phyloP scores from a whole-genome alignment of 2,113 vertebrate species.

The Entomyzon cyanotis region DNA sequence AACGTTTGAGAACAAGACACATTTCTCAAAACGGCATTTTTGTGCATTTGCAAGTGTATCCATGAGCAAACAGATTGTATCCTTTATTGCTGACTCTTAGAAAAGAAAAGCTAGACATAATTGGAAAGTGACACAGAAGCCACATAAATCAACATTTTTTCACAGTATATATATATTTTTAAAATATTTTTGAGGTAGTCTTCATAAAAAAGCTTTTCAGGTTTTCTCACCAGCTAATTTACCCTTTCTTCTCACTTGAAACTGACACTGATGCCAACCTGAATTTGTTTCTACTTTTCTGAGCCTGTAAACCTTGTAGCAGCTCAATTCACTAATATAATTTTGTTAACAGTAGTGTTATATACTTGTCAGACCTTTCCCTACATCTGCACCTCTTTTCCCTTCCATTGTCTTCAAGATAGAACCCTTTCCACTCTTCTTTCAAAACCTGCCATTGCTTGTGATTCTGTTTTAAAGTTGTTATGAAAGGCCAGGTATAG shows the following conservation, averaged over 20 bases:
- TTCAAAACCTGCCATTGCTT: neutral
- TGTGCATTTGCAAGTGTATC: neutral
- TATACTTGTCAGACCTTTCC: neutral
- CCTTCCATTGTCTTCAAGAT: neutral
- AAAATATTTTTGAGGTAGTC: neutral
- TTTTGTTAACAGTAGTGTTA: neutral
- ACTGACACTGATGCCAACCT: neutral
- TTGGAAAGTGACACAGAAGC: neutral
- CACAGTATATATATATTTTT: too few relatives aligned
- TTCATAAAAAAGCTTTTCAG: neutral
- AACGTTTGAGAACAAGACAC: neutral
- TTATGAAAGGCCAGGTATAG: neutral
- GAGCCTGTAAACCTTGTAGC: neutral
- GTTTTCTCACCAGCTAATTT: neutral
- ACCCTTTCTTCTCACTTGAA: neutral
- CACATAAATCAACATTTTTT: neutral
- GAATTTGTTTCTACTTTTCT: neutral
- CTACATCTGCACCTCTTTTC: neutral
- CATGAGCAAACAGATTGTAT: neutral
- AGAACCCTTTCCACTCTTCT: neutral
- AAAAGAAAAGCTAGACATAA: neutral
- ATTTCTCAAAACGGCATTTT: neutral
- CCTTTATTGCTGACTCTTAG: neutral
- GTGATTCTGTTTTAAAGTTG: neutral
- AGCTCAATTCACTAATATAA: neutral